Conservation (phyloP, 2,113 vertebrate species). For the Procavia capensis region DNA sequence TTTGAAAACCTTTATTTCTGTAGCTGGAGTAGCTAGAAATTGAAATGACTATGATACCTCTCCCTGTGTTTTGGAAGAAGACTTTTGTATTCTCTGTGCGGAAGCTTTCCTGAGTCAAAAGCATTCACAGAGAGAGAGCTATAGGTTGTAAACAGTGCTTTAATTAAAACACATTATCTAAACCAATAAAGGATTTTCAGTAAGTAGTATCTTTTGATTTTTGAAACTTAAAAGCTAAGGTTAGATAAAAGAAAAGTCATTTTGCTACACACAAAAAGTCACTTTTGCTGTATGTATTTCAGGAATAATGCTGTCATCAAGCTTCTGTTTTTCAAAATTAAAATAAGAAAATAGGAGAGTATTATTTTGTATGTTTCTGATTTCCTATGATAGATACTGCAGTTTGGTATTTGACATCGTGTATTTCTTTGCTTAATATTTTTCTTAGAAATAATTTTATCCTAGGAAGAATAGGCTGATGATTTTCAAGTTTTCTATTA, state of each 20-base stretch:
- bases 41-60: background rate
- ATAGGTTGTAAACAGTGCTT: background rate
- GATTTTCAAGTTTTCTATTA: conserved; percentile 18
- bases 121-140: background rate
- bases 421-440: background rate
- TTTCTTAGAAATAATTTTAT: background rate
- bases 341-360: background rate
- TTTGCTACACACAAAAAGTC: background rate
- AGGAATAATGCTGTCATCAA: background rate
- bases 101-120: conserved; percentile 15
- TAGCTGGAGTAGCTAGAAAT: conserved; percentile 1
- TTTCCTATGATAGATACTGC: background rate
- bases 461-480: background rate
- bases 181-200: conserved; percentile 24
- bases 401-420: background rate
- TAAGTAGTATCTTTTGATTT: background rate
- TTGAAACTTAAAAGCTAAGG: conserved; percentile 1
- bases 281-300: background rate
- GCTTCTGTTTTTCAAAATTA: conserved; percentile 33
- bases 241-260: conserved; percentile 9
- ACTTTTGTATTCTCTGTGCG: background rate
- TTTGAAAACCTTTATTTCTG: background rate
- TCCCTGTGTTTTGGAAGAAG: background rate
- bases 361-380: conserved; percentile 19
- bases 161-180: conserved; percentile 16